Evolutionary conservation across 2,888 invertebrate species (phyloP), one percentile per base, ranked within the genome.

Genomic region (Chydorus sphaericus): DNA sequence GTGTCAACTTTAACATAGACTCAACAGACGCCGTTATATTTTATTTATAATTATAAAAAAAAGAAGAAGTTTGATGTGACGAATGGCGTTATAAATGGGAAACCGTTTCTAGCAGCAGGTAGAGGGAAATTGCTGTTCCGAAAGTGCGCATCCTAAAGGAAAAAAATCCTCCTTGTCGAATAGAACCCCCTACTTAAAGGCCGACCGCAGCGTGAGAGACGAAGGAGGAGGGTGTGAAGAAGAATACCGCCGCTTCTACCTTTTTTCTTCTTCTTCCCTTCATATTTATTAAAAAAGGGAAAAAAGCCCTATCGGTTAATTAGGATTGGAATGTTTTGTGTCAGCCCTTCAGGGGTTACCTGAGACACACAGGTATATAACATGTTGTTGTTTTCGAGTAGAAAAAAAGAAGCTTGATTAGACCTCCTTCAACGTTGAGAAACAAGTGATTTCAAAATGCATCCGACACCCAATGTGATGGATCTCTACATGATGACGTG

Each of bases 221-320:
- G 37, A 23, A 52, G 52, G 52, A 37, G 37, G 33, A 52, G 52
- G 52, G 52, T 52, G 52, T 52, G 52, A 52, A 52, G 52, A 52
- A 33, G 30, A 52, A 23, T 26, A 36, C 39, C 44, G 44, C 26
- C 44, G 44, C 44, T 44, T 44, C 28, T 26, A 23, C 23, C 23
- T 18, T 26, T 18, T 23, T 26, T 44, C 26, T 44, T 10, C 28
- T 44, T 44, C 14, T 18, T n/a, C n/a, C n/a, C n/a, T n/a, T n/a
- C n/a, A n/a, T n/a, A n/a, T n/a, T n/a, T n/a, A 23, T 44, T 16
- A 3, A 38, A 1, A 2, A 3, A 14, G 8, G 2, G 4, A 38
- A 38, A 38, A 38, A 38, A 38, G 20, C 38, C 23, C 52, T 52
- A 52, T 52, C 52, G 52, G 52, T 52, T 52, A 52, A 52, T 52